Evolutionary conservation across 37 sponge, comb jelly and placozoan genomes (phyloP), one percentile per base, ranked within the genome.

Genomic region (Halisarca cf. caerulea): DNA sequence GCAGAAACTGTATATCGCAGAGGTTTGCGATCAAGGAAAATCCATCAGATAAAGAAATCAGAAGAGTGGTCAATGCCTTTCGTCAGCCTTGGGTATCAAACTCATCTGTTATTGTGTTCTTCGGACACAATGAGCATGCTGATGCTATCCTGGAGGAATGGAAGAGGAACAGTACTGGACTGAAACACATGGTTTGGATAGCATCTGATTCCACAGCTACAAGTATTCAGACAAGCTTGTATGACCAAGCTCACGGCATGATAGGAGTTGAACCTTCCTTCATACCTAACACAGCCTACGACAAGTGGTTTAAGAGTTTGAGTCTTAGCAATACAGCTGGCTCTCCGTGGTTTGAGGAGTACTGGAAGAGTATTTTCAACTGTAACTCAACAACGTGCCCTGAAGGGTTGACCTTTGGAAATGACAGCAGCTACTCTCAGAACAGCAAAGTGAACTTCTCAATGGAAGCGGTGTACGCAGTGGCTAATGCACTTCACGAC

Each of bases 401-500:
- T 20, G 66, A n/a, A 9, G 59, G 27, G 35, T 41, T 82, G 61
- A n/a, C 5, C 0, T 32, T 82, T 5, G 5, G 75, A 5, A 32
- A 23, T 32, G 44, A 42, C n/a, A 28, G 15, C 24, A 35, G 20
- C 2, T 82, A 82, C 27, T 14, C n/a, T 14, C 83, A 86, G 33
- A 82, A 86, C 39, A 66, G 82, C 57, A 83, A 87, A 3, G 88
- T 92, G 20, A 51, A 90, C 8, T 86, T 90, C 34, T 47, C 78
- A 32, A 87, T 92, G 21, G 93, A 95, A 79, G 96, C 96, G 30
- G 86, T 92, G 23, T 80, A 84, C 69, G 96, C 93, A 6, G 62
- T 92, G 55, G 96, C 91, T 0, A 41, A 85, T 75, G 83, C 96
- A 23, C 57, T 95, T 4, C 84, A 83, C 23, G 62, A 86, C 38